Percentiles rank a stretch among this genome's conserved stretches.
Conservation (phyloP, 2,888 invertebrate genomes). For the Epinotia nisella region DNA sequence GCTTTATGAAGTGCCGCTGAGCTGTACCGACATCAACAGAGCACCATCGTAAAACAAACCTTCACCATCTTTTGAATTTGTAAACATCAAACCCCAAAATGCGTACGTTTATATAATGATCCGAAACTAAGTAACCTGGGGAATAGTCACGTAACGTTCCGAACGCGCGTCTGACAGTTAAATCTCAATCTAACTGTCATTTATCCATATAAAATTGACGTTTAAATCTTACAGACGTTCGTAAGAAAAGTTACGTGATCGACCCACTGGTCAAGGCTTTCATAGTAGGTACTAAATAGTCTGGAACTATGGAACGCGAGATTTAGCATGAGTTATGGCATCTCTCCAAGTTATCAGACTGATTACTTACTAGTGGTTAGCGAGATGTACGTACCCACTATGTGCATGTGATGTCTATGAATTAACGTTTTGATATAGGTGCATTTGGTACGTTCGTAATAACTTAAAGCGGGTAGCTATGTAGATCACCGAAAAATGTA, state of each 20-base stretch:
- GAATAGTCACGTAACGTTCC: too few species aligned
- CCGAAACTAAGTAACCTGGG: background rate
- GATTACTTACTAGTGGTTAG: slow-evolving; percentile 16
- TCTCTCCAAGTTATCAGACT: slow-evolving; percentile 36
- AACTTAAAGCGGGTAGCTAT: too few species aligned
- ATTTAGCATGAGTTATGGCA: slow-evolving; percentile 24
- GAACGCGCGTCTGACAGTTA: too few species aligned
- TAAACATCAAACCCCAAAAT: background rate
- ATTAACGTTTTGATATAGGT: background rate
- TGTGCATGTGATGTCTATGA: background rate
- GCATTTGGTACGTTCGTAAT: background rate
- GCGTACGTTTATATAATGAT: background rate
- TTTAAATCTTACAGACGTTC: too few species aligned
- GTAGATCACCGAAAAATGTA: too few species aligned
- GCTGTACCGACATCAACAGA: background rate
- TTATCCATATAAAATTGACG: too few species aligned
- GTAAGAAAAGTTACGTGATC: too few species aligned
- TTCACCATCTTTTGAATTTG: background rate
- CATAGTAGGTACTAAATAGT: background rate
- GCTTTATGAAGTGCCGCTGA: background rate
- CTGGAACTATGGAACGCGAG: background rate
- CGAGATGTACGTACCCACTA: slow-evolving; percentile 5
- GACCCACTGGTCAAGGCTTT: background rate
- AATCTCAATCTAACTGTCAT: too few species aligned
- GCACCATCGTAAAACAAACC: background rate